Evolutionary conservation across 2,888 invertebrate genomes (phyloP).

Genomic region (Anorthoa munda): DNA sequence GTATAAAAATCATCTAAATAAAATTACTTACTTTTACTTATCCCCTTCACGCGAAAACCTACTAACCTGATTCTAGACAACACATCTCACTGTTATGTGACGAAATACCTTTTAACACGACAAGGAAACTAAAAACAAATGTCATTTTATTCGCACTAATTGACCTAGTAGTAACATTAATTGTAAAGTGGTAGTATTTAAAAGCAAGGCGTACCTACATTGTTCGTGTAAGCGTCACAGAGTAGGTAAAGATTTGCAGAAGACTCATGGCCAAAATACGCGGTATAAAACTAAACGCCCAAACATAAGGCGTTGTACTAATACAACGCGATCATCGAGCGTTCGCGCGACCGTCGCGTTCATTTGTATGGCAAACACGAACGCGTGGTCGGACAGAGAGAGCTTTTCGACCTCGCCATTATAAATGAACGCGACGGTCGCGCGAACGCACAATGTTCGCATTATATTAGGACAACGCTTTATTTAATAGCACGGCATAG

Average conservation of each 20-base stretch:
- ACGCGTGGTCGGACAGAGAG: too few relatives aligned
- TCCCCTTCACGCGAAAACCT: slow-evolving; percentile 6
- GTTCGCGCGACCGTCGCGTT: too few relatives aligned
- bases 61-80: slow-evolving; percentile 34
- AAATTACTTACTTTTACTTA: slow-evolving; percentile 22
- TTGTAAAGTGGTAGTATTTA: slow-evolving; percentile 52
- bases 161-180: slow-evolving; percentile 32
- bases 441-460: too few relatives aligned
- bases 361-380: too few relatives aligned
- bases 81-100: slow-evolving; percentile 25
- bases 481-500: too few relatives aligned
- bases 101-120: slow-evolving; percentile 32
- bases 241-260: slow-evolving; percentile 3
- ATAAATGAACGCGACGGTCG: too few relatives aligned
- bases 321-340: too few relatives aligned
- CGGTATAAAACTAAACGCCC: too few relatives aligned
- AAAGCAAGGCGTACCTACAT: slow-evolving; percentile 44
- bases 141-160: slow-evolving; percentile 39
- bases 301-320: too few relatives aligned
- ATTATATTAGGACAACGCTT: too few relatives aligned
- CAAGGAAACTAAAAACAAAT: slow-evolving; percentile 26
- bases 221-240: slow-evolving; percentile 62
- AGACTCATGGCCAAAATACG: neutral
- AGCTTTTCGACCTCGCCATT: too few relatives aligned
- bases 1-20: slow-evolving; percentile 11